Base-by-base conservation (phyloP, 2,797 vertebrate genomes). In the Champsocephalus gunnari region DNA sequence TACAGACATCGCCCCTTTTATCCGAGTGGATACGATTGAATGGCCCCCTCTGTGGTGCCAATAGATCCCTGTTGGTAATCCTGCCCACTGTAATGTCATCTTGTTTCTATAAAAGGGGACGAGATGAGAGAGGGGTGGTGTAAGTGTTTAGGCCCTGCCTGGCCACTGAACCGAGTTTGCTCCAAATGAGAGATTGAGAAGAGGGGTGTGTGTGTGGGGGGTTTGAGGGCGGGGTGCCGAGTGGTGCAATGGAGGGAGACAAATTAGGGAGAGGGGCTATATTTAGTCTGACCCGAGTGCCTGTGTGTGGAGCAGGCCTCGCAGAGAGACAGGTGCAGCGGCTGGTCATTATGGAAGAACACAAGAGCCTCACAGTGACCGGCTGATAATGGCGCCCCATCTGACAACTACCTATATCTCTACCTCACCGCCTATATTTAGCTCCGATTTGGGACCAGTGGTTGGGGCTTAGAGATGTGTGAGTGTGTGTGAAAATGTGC, bases 251-350 rank as follows among this genome's bases (percentile, higher is more conserved):
- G 12, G 79, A 72, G 85, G 21, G 68, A 80, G 72, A 78, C 70
- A 82, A 83, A 87, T 85, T 85, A 71, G 83, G 60, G 79, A 87
- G 64, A 61, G 16, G 0, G 34, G 83, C 87, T 95, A 93, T 92
- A 91, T 94, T 93, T 94, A 94, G 91, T 60, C 81, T 92, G 94
- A 94, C 92, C 93, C 91, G 91, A 87, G 89, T 91, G 89, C 83
- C 88, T 77, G 73, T 89, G 89, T 87, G 89, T 72, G 75, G 75
- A 87, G 83, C 77, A 78, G 87, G 84, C 79, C 71, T 2, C 86
- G 80, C 72, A 60, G 82, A 84, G 89, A 91, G 92, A 95, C 94
- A 95, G 95, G 94, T 95, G 95, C 93, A 90, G 87, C 4, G 57
- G 61, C 82, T 75, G 84, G 88, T 91, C 87, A 94, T 93, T 92